Conservation (phyloP, 2,113 vertebrate genomes). For the Actenoides hombroni region DNA sequence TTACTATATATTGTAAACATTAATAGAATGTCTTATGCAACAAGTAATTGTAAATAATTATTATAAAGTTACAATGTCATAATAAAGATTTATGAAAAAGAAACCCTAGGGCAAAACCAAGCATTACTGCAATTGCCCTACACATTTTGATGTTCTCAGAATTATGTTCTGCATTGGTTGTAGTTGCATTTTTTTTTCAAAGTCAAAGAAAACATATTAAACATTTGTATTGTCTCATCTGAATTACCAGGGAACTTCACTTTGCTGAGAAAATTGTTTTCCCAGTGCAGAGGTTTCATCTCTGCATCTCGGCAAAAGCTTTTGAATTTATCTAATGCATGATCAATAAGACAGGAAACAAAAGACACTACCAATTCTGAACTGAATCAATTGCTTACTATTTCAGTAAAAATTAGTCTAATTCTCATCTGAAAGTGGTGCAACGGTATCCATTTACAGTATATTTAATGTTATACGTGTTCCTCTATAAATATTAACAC, state of each 20-base stretch:
- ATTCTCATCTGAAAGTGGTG: background rate
- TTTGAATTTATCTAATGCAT: background rate
- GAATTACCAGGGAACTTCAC: background rate
- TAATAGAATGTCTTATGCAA: background rate
- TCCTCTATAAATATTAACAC: background rate
- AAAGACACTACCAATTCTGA: background rate
- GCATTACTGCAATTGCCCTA: background rate
- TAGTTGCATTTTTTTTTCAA: background rate
- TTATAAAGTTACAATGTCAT: background rate
- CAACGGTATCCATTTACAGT: background rate
- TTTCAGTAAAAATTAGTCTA: background rate
- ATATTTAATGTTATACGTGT: background rate
- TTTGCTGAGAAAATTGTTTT: background rate
- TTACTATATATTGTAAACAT: background rate
- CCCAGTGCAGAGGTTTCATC: background rate
- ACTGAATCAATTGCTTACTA: background rate
- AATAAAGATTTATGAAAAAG: background rate
- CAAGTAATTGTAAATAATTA: background rate
- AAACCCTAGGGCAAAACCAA: background rate
- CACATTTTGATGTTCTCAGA: background rate
- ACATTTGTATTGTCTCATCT: background rate
- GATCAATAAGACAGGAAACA: background rate
- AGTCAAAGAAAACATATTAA: background rate
- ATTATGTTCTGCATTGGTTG: background rate
- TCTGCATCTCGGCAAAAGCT: background rate